A percentile compares a stretch with the other conserved stretches of the same genome.
phyloP scores from a whole-genome alignment of 2,113 vertebrate genomes.

The Gymnarchus niloticus region DNA sequence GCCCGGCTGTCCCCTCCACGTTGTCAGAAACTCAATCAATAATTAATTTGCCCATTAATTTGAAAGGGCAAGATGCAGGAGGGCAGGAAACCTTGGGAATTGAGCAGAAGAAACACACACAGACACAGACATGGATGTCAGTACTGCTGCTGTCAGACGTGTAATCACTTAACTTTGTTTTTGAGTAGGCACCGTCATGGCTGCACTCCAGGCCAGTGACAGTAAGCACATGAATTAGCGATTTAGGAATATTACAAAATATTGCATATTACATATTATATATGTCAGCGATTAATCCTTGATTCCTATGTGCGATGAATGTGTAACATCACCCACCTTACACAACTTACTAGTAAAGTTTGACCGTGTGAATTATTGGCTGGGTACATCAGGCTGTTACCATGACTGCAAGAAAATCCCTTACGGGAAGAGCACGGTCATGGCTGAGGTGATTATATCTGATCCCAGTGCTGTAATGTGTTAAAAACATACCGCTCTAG shows the following conservation, averaged over 20 bases:
- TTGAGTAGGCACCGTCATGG: no score
- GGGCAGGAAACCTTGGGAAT: not conserved
- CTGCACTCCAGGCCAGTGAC: not conserved
- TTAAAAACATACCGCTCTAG: not conserved
- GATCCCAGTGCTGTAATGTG: not conserved
- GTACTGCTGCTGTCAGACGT: not conserved
- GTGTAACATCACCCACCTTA: not conserved
- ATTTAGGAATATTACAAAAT: not conserved
- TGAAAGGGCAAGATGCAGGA: not conserved
- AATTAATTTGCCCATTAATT: conserved; percentile 3
- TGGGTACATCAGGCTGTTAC: not conserved
- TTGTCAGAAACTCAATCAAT: conserved; percentile 8
- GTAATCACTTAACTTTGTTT: not conserved
- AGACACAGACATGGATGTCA: not conserved
- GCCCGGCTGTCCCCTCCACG: not conserved
- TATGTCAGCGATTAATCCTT: not conserved
- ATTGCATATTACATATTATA: not conserved
- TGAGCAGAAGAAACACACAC: not conserved
- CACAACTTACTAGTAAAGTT: not conserved
- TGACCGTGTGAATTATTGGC: not conserved
- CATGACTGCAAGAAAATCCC: no score
- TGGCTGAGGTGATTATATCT: not conserved
- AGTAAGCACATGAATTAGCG: not conserved
- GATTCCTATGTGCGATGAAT: not conserved
- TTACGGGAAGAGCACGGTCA: not conserved